Conservation (phyloP, 2,113 vertebrate genomes). For the Pachyramphus minor region DNA sequence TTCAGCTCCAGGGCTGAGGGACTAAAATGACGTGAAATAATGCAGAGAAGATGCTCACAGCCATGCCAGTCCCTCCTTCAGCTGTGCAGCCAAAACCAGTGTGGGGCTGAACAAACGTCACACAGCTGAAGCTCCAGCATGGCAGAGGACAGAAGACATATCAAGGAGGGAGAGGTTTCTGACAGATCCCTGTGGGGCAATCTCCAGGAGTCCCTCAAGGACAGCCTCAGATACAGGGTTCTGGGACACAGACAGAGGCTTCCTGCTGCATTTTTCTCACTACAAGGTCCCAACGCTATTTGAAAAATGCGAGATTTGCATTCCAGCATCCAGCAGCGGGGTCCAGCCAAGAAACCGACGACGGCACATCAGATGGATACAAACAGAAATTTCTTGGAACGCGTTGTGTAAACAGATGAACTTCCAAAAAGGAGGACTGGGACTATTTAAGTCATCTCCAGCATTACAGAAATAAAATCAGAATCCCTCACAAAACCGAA, state of each 20-base stretch:
- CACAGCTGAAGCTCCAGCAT: neutral
- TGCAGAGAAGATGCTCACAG: neutral
- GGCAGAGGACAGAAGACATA: neutral
- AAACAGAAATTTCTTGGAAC: conserved; percentile 16
- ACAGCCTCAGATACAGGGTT: neutral
- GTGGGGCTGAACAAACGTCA: neutral
- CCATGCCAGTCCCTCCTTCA: neutral
- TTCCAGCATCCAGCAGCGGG: neutral
- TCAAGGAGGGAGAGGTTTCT: neutral
- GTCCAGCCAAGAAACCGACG: neutral
- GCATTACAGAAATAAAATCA: conserved; percentile 6
- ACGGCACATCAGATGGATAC: neutral
- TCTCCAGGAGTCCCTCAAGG: neutral
- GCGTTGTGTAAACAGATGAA: neutral
- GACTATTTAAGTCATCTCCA: conserved; percentile 23
- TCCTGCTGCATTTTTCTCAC: neutral
- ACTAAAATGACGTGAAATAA: neutral
- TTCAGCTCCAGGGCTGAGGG: neutral
- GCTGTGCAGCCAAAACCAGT: neutral
- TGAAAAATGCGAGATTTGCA: conserved; percentile 38
- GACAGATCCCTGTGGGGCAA: neutral
- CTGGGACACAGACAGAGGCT: neutral
- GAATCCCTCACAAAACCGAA: neutral
- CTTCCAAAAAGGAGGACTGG: conserved; percentile 21
- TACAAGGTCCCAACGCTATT: neutral